Evolutionary conservation across 64 coral and sea anemone genomes (phyloP).

Genomic region (Dendronephthya gigantea): DNA sequence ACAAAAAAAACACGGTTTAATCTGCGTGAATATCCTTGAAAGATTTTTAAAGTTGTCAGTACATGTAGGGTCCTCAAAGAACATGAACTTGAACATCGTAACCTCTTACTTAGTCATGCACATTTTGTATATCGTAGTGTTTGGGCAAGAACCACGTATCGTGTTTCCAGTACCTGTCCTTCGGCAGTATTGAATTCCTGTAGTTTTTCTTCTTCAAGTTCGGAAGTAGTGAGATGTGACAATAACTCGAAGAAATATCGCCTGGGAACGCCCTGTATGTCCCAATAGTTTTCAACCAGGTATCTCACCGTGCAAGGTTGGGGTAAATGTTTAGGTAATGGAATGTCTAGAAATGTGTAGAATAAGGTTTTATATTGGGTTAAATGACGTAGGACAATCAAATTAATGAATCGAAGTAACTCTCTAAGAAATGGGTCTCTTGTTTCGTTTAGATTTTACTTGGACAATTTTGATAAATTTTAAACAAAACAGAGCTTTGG

Average conservation of each 20-base stretch:
- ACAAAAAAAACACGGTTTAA: not conserved
- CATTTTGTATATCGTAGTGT: too few species aligned
- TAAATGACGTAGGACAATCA: too few species aligned
- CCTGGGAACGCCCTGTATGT: slow-evolving; percentile 78
- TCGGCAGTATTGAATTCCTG: slow-evolving; percentile 84
- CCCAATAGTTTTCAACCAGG: slow-evolving; percentile 77
- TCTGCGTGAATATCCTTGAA: not conserved
- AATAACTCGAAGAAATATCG: slow-evolving; percentile 95
- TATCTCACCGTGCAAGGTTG: slow-evolving; percentile 66
- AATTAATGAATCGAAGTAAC: too few species aligned
- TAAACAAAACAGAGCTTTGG: too few species aligned
- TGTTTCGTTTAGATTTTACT: not conserved
- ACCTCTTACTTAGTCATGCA: too few species aligned
- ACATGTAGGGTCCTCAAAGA: too few species aligned
- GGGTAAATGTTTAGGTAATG: slow-evolving; percentile 54
- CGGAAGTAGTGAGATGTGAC: slow-evolving; percentile 84
- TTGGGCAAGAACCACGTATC: too few species aligned
- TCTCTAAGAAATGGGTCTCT: too few species aligned
- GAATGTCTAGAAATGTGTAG: slow-evolving; percentile 35
- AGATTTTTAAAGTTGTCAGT: too few species aligned
- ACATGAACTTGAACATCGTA: too few species aligned
- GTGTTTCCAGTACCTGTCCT: slow-evolving; percentile 53
- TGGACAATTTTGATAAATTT: not conserved
- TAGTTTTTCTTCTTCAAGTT: slow-evolving; percentile 90
- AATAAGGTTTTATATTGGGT: too few species aligned